Conservation (phyloP, 2,797 vertebrate species). For the Falco cherrug region DNA sequence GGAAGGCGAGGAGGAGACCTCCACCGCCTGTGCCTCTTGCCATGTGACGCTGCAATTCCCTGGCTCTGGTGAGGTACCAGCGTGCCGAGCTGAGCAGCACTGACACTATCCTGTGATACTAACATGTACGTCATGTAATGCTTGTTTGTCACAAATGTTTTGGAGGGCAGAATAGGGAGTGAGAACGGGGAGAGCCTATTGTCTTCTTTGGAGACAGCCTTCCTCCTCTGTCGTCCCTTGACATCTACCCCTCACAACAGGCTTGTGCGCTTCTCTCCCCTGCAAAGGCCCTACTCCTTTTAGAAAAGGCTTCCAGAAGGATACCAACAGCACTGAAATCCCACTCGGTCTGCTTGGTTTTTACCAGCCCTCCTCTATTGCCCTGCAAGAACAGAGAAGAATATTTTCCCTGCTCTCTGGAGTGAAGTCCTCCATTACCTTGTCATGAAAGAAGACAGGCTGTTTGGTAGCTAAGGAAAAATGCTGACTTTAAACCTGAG, state of each 20-base stretch:
- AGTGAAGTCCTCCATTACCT: conserved; percentile 12
- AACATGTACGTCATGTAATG: accelerated
- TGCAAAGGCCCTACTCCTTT: neutral
- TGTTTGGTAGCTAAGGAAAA: conserved; percentile 43
- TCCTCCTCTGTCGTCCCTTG: neutral
- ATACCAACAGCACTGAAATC: neutral
- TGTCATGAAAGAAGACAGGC: neutral
- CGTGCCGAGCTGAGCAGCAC: neutral
- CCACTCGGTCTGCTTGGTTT: neutral
- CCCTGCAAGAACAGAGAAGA: neutral
- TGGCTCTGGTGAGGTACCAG: neutral
- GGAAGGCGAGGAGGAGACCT: neutral
- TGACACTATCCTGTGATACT: neutral
- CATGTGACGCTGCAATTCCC: neutral
- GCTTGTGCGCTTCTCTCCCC: neutral
- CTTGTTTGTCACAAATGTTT: neutral
- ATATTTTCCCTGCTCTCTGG: conserved; percentile 38
- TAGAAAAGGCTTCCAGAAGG: neutral
- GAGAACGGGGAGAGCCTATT: neutral
- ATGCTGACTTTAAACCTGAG: conserved; percentile 63
- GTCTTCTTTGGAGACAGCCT: neutral
- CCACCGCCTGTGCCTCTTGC: neutral
- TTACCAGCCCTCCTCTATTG: neutral
- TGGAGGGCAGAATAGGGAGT: neutral
- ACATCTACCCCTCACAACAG: neutral